These are phyloP conservation scores for Drosophila sulfurigaster DNA, from an alignment of 1,140 invertebrate genomes.

Conservation along the genomic window DNA sequence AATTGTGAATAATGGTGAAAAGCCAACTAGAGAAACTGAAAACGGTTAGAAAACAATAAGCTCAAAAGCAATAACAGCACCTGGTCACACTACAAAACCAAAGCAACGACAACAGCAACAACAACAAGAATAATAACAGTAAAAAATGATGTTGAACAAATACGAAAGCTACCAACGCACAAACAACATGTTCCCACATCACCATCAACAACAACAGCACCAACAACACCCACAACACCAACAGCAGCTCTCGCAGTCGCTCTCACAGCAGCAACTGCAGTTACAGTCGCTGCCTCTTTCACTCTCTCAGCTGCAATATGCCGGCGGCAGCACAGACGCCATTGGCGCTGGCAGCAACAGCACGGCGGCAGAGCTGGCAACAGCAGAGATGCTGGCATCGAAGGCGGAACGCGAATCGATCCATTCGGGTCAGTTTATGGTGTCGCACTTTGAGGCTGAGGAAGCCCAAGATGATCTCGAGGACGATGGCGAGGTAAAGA, in stretches of 20 bases:
- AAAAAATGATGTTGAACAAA: constrained; percentile 80
- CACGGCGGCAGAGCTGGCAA: constrained; percentile 50
- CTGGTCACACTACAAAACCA: constrained; percentile 29
- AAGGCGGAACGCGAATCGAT: constrained; percentile 89
- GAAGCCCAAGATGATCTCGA: constrained; percentile 95
- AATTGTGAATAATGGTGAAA: constrained; percentile 14
- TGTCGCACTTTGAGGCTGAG: constrained; percentile 97
- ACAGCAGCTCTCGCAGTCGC: constrained; percentile 29
- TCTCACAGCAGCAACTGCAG: constrained; percentile 25
- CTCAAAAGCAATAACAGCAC: constrained; percentile 12
- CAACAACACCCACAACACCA: constrained; percentile 39
- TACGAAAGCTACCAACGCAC: constrained; percentile 75
- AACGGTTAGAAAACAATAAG: constrained; percentile 7
- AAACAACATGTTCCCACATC: constrained; percentile 74
- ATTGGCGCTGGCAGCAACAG: constrained; percentile 31
- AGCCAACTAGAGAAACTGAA: not conserved
- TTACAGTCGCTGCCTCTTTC: constrained; percentile 18
- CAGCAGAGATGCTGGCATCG: constrained; percentile 45
- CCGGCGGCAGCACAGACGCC: constrained; percentile 9
- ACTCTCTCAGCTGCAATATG: constrained; percentile 58
- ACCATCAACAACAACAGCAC: constrained; percentile 42
- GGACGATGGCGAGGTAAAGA: constrained; percentile 86
- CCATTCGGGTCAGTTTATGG: constrained; percentile 99
- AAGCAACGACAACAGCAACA: constrained; percentile 4
- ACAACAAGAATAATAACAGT: constrained; percentile 14